Evolutionary conservation across 2,888 invertebrate genomes (phyloP).

Genomic region (Euphydryas editha): DNA sequence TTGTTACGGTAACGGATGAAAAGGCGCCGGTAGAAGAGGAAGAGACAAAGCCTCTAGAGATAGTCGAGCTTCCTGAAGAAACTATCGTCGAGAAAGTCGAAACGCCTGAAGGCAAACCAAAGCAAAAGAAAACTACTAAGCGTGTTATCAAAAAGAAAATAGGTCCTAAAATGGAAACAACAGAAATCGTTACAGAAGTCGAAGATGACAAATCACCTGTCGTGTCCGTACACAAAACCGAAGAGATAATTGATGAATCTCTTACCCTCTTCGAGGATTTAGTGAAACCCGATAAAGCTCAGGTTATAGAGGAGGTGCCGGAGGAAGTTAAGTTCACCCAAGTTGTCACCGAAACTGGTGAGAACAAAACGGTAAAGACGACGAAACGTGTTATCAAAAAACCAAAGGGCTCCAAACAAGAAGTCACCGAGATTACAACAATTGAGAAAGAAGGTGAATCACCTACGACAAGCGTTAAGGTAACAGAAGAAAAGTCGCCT

Average conservation of each 20-base stretch:
- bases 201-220: conserved; percentile 18
- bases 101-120: conserved; percentile 52
- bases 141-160: conserved; percentile 54
- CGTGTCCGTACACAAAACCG: conserved; percentile 8
- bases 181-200: conserved; percentile 32
- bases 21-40: conserved; percentile 21
- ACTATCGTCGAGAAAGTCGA: conserved; percentile 35
- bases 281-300: conserved; percentile 42
- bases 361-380: conserved; percentile 6
- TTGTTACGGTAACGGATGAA: conserved; percentile 36
- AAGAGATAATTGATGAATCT: conserved; percentile 38
- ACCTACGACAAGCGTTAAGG: background rate
- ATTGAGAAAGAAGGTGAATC: background rate
- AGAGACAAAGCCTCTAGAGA: conserved; percentile 18
- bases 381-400: background rate
- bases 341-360: background rate
- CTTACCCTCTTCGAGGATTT: conserved; percentile 34
- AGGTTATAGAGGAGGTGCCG: conserved; percentile 45
- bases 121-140: conserved; percentile 43
- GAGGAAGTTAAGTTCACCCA: conserved; percentile 6
- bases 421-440: background rate
- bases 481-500: background rate
- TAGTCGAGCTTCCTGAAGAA: conserved; percentile 55
- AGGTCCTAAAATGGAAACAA: conserved; percentile 49
- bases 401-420: background rate